Conservation (phyloP, 92 coral and sea anemone species). For the Virgularia gustaviana region DNA sequence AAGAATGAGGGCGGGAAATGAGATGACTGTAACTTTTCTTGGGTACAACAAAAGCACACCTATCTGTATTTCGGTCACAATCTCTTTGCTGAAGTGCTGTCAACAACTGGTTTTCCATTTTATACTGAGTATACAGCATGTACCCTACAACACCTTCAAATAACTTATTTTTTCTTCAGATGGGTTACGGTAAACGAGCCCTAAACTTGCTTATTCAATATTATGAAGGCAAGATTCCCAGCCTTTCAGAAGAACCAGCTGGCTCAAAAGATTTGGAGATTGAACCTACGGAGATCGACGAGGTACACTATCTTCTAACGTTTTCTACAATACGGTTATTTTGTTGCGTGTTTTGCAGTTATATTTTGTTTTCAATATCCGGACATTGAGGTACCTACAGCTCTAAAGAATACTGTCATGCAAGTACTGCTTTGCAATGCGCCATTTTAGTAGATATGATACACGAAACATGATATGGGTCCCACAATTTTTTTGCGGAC, state of each 20-base stretch:
- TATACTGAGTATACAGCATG: not conserved
- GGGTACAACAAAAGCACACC: no score
- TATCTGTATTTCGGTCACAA: no score
- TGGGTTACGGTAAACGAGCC: conserved; percentile 95
- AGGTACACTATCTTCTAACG: conserved; percentile 55
- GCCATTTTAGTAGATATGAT: no score
- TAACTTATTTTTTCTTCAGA: conserved; percentile 43
- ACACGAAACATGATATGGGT: no score
- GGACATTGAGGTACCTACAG: not conserved
- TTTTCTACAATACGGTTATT: no score
- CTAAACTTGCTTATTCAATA: conserved; percentile 67
- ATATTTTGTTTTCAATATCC: not conserved
- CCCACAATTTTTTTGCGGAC: no score
- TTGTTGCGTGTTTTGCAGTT: not conserved
- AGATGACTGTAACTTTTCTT: no score
- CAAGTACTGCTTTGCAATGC: no score
- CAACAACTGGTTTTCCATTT: not conserved
- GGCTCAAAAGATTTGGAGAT: conserved; percentile 50
- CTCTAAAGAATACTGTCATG: no score
- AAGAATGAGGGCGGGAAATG: no score
- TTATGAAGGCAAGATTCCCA: conserved; percentile 88
- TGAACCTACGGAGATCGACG: conserved; percentile 56
- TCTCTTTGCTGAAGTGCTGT: no score
- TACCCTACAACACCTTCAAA: not conserved
- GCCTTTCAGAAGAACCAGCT: conserved; percentile 64